Evolutionary conservation across 2,797 vertebrate genomes (phyloP).

Genomic region (Catharus ustulatus): DNA sequence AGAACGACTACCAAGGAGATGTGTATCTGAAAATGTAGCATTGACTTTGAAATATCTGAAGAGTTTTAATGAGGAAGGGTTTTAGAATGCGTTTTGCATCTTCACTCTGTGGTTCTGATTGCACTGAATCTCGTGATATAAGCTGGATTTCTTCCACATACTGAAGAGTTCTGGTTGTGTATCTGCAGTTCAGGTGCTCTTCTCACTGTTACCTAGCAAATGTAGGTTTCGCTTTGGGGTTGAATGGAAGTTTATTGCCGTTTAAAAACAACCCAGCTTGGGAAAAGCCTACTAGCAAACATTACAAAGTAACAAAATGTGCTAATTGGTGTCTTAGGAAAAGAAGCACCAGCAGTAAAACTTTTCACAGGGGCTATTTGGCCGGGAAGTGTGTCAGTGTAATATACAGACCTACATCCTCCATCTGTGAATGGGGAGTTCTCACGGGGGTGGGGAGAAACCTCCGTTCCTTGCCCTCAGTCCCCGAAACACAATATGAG

Average conservation of each 20-base stretch:
- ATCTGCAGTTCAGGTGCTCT: background rate
- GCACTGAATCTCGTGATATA: background rate
- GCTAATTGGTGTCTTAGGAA: background rate
- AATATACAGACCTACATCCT: background rate
- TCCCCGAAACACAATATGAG: background rate
- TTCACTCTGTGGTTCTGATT: background rate
- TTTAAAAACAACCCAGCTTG: background rate
- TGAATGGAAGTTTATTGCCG: background rate
- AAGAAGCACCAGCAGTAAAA: background rate
- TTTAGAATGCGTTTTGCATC: background rate
- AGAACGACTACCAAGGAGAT: background rate
- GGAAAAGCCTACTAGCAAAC: background rate
- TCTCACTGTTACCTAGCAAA: background rate
- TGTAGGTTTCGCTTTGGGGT: too few relatives aligned
- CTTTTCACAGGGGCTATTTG: background rate
- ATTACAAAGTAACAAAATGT: background rate
- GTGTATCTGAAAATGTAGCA: background rate
- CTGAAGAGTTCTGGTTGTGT: background rate
- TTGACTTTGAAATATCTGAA: background rate
- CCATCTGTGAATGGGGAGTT: background rate
- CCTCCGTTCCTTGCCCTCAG: background rate
- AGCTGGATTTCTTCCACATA: background rate
- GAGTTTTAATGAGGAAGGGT: background rate
- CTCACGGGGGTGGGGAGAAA: background rate
- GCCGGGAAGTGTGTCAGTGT: background rate